A percentile compares a stretch with the other conserved stretches of the same genome.
Conservation (phyloP, 1,140 invertebrate genomes). For the Rhyacophila brunnea region DNA sequence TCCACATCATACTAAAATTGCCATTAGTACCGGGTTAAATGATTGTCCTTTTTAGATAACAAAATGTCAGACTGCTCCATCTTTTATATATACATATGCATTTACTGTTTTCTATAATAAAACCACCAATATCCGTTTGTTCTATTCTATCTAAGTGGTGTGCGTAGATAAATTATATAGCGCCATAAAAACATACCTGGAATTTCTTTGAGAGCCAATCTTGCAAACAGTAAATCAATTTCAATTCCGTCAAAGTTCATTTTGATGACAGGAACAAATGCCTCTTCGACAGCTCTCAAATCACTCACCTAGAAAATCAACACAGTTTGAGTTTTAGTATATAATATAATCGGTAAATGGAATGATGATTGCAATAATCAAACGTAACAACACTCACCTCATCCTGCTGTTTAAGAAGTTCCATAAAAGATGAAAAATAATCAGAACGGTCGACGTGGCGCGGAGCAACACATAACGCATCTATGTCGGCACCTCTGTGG, state of each 20-base stretch:
- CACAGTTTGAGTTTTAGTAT: not conserved
- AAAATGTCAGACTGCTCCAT: too few relatives aligned
- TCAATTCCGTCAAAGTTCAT: conserved; percentile 99
- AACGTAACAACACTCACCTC: conserved; percentile 67
- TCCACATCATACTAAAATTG: too few relatives aligned
- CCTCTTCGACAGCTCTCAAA: conserved; percentile 86
- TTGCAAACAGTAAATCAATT: conserved; percentile 97
- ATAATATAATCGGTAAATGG: not conserved
- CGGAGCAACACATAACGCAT: conserved; percentile 96
- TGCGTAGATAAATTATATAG: too few relatives aligned
- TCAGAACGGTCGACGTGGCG: conserved; percentile 91
- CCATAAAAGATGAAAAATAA: conserved; percentile 94
- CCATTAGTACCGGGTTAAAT: too few relatives aligned
- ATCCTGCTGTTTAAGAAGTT: conserved; percentile 81
- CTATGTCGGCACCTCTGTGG: conserved; percentile 97
- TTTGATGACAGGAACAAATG: conserved; percentile 99
- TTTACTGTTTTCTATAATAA: too few relatives aligned
- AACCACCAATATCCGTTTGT: too few relatives aligned
- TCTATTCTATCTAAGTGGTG: too few relatives aligned
- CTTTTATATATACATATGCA: too few relatives aligned
- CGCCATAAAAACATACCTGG: conserved; percentile 51
- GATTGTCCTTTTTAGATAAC: too few relatives aligned
- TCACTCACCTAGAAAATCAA: conserved; percentile 44
- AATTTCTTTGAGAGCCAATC: conserved; percentile 90
- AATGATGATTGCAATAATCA: not conserved